Evolutionary conservation across 2,888 invertebrate genomes (phyloP), one percentile per base, ranked within the genome.

Genomic region (Sarcophaga subvicina): DNA sequence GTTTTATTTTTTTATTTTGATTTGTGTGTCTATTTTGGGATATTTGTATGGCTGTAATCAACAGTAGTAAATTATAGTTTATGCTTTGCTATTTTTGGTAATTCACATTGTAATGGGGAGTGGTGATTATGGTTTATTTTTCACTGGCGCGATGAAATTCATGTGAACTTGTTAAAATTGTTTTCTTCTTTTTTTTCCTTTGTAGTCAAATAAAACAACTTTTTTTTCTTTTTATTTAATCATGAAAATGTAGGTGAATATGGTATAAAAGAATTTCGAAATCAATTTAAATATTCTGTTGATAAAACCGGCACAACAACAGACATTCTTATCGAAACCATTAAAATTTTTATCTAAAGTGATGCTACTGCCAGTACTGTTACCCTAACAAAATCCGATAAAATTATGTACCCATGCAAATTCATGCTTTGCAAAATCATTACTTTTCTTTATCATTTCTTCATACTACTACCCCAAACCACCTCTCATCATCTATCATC

Each of bases 21-120:
- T 8, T 37, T 37, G 10, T 37, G 2, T 37, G 37, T 37, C n/a
- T 62, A 27, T 66, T 66, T 66, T 71, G 78, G 54, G 4, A 54
- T 54, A 54, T 17, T 54, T 54, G 54, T 54, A 54, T 54, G 54
- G n/a, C 75, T 81, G 80, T 84, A 79, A 87, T 81, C 86, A 75
- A 45, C 80, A 76, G 83, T 87, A 87, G 86, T 87, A 87, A 87
- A 87, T 87, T 87, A 87, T 83, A 80, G 84, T 77, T 83, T 83
- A 77, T 71, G 70, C 78, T 79, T 86, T 14, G 25, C 80, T 59
- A 76, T 69, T 86, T 79, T 63, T 67, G 64, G 63, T 64, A 69
- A 73, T 83, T 80, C 77, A 60, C 60, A 67, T 45, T 75, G 79
- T 63, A 59, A 69, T 86, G 54, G 69, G 86, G 86, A 81, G 83